Percentiles rank a stretch among this genome's conserved stretches.
Evolutionary conservation across 2,113 vertebrate genomes (phyloP).

Genomic region (Nipponia nippon): DNA sequence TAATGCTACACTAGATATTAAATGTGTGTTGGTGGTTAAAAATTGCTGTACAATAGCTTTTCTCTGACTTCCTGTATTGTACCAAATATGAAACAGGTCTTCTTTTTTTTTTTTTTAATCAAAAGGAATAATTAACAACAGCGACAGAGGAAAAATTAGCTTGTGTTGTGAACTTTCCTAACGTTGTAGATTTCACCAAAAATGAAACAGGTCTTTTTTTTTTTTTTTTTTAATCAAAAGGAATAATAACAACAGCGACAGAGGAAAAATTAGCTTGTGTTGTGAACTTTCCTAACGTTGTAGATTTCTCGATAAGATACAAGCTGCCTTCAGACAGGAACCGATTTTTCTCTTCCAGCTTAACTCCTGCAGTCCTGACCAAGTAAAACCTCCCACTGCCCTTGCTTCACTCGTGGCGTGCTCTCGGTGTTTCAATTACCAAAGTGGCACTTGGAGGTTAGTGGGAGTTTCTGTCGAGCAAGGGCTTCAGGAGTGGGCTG

Average conservation of each 20-base stretch:
- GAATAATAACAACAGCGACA: constrained; percentile 41
- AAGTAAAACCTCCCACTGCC: neutral
- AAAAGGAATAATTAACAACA: constrained; percentile 44
- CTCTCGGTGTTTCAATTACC: neutral
- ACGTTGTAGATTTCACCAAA: neutral
- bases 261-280: constrained; percentile 16
- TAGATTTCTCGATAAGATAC: neutral
- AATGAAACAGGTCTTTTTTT: neutral
- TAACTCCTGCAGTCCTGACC: neutral
- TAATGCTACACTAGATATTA: constrained; percentile 64
- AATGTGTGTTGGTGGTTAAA: constrained; percentile 72
- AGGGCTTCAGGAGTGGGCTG: neutral
- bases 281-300: neutral
- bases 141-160: constrained; percentile 13
- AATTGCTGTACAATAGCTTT: constrained; percentile 62
- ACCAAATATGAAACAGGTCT: constrained; percentile 15
- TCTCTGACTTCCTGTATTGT: constrained; percentile 56
- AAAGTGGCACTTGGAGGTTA: neutral
- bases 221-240: neutral
- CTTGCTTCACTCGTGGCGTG: neutral
- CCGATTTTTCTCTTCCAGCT: neutral
- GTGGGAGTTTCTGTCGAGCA: neutral
- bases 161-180: constrained; percentile 6
- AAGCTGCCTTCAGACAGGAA: neutral
- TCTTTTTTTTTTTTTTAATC: neutral